A percentile compares a stretch with the other conserved stretches of the same genome.
Conservation (phyloP, 2,113 vertebrate species). For the Argyrosomus japonicus region DNA sequence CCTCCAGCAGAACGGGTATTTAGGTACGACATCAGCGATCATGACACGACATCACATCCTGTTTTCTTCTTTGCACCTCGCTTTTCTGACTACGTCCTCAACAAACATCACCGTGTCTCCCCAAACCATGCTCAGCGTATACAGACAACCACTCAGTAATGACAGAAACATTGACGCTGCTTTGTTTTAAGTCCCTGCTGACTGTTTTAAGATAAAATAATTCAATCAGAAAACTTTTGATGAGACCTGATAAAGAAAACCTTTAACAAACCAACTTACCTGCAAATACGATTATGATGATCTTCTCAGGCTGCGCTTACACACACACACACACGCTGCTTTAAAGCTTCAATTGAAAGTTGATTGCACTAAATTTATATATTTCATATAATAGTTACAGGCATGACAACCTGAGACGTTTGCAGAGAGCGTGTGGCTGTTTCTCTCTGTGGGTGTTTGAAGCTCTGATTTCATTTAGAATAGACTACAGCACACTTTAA, state of each 20-base stretch:
- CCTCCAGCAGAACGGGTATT: conserved; percentile 95
- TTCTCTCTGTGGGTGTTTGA: not conserved
- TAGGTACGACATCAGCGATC: conserved; percentile 83
- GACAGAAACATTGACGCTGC: too few species aligned
- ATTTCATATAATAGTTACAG: not conserved
- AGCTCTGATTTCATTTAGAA: not conserved
- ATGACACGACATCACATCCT: too few species aligned
- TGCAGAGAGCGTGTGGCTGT: not conserved
- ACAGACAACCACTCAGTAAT: too few species aligned
- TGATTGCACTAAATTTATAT: too few species aligned
- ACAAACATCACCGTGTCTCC: too few species aligned
- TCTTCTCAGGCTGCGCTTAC: not conserved
- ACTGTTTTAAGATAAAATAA: too few species aligned
- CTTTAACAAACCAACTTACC: not conserved
- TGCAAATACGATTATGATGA: not conserved
- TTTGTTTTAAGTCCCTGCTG: too few species aligned
- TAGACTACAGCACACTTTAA: not conserved
- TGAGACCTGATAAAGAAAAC: too few species aligned
- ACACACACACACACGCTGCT: not conserved
- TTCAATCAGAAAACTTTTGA: too few species aligned
- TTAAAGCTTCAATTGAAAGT: not conserved
- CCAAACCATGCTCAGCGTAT: too few species aligned
- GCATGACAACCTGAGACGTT: not conserved
- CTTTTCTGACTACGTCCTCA: too few species aligned
- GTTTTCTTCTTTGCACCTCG: too few species aligned